These are phyloP conservation scores for Propithecus perrieri DNA, from an alignment of 2,797 vertebrate species.

Conservation along the genomic window DNA sequence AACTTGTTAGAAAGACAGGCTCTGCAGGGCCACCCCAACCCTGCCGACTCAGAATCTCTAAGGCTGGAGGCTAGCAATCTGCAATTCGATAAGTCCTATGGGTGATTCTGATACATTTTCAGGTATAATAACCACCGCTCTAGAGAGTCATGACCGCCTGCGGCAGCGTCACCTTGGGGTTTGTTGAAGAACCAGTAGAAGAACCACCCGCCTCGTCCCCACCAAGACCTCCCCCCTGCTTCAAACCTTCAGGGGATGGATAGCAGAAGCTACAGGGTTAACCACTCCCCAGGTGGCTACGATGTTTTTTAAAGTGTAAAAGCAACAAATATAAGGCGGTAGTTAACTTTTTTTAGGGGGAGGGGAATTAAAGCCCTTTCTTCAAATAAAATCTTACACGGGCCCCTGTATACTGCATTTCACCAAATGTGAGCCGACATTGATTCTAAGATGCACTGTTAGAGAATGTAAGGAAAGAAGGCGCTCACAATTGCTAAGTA, in stretches of 20 bases:
- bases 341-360: background rate
- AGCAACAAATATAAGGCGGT: background rate
- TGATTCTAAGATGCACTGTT: background rate
- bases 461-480: background rate
- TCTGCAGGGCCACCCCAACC: too few relatives aligned
- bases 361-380: background rate
- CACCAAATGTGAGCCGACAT: background rate
- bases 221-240: background rate
- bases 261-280: background rate
- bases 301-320: background rate
- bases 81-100: background rate
- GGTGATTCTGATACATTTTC: background rate
- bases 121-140: background rate
- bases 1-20: background rate
- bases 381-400: background rate
- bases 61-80: background rate
- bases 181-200: background rate
- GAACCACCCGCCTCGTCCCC: fast-evolving
- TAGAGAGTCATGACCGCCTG: fast-evolving
- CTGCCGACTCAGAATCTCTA: background rate
- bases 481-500: fast-evolving
- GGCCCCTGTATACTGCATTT: background rate
- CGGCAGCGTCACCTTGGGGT: background rate
- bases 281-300: background rate
- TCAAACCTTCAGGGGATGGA: background rate